Base-by-base conservation (phyloP, 2,888 invertebrate species). In the Prenolepis imparis region DNA sequence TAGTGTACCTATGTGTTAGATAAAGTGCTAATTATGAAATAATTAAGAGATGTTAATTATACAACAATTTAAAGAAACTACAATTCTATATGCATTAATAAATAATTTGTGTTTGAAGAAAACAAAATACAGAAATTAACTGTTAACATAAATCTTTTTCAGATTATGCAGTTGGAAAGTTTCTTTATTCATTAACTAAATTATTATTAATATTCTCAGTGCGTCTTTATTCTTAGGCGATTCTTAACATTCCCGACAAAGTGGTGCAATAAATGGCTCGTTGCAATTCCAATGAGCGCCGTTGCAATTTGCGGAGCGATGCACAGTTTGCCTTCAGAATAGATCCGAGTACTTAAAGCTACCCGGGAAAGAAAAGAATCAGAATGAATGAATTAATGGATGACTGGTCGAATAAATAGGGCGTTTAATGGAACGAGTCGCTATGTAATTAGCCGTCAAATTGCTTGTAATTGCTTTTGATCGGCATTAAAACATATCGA, bases 301-400 rank as follows among this genome's bases (percentile, higher is more conserved):
- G 12, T 75, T 75, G 24, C 48, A 18, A 66, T 66, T 64, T n/a
- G 66, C 15, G 36, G 4, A 15, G 44, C 63, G 32, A 74, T 48
- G 44, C 36, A 24, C 64, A 64, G 18, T 12, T 75, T 24, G 36
- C 64, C 24, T 48, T 44, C 32, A 8, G 36, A 75, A 64, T 64
- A 48, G 24, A 75, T 32, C 48, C 0, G 36, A 41, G 52, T 28
- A 32, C 28, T 74, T 61, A 61, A 74, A 61, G 28, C 41, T 21
- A 8, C 15, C 52, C 39, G 24, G 21, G 12, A 52, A 66, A 52
- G 52, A 32, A 67, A 75, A 95, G 44, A 90, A 89, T 84, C 80
- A 73, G 82, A 82, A 81, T 83, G 55, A 77, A 81, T 70, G 24
- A 85, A 72, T 85, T 81, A 81, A 81, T 24, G 57, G 8, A 41